Evolutionary conservation across 2,797 vertebrate species (phyloP).

Genomic region (Iguana delicatissima): DNA sequence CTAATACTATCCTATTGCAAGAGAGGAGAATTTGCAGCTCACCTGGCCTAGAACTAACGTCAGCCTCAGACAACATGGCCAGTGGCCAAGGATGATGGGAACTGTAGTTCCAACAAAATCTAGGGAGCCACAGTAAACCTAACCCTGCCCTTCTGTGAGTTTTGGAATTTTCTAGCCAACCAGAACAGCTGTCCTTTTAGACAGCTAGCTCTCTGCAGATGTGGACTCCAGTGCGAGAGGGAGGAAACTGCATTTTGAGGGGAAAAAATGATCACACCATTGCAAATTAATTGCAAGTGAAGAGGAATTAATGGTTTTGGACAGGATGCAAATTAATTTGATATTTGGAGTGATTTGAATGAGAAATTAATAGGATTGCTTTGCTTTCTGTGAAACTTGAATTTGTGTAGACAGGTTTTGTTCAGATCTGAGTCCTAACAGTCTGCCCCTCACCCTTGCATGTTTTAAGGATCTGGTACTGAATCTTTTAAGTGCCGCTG

Average conservation of each 20-base stretch:
- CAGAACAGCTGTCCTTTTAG: no score
- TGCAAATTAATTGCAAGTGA: no score
- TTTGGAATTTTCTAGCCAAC: no score
- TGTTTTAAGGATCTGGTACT: no score
- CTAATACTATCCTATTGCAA: neutral
- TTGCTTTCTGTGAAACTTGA: neutral
- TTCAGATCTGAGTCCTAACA: neutral
- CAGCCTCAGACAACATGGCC: neutral
- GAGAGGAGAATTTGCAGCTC: no score
- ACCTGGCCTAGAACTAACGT: neutral
- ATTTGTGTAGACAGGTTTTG: neutral
- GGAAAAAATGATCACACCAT: no score
- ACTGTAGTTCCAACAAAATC: neutral
- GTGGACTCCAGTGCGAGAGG: no score
- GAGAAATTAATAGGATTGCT: neutral
- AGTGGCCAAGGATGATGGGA: neutral
- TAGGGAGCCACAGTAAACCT: neutral
- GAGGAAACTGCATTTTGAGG: no score
- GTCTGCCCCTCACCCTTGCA: no score
- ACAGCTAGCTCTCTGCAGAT: no score
- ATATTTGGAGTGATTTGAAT: neutral
- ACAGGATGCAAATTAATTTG: neutral
- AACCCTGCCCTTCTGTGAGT: neutral
- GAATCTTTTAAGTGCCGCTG: no score
- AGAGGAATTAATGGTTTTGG: no score